phyloP scores from a whole-genome alignment of 2,797 vertebrate species.

The Anguilla anguilla region DNA sequence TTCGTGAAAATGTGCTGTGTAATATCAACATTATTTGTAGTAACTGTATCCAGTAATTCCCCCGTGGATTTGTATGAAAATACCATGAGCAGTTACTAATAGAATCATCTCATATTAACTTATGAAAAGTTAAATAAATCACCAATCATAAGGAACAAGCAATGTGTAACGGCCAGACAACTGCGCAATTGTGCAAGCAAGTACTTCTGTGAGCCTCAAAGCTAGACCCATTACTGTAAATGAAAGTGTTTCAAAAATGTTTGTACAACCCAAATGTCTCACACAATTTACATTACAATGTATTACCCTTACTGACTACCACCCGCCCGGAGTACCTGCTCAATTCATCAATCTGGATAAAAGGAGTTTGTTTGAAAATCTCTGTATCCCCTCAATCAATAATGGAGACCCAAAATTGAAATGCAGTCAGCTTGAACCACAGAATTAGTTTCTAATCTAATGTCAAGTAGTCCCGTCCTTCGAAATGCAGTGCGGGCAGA shows the following conservation, averaged over 20 bases:
- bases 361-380: slow-evolving; percentile 49
- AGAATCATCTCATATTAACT: neutral
- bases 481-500: slow-evolving; percentile 46
- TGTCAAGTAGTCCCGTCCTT: slow-evolving; percentile 56
- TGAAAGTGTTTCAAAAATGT: slow-evolving; percentile 20
- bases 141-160: neutral
- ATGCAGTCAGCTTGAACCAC: slow-evolving; percentile 65
- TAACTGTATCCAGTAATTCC: neutral
- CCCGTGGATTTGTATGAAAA: neutral
- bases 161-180: neutral
- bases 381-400: slow-evolving; percentile 61
- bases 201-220: slow-evolving; percentile 2
- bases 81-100: neutral
- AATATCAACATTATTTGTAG: neutral
- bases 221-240: slow-evolving; percentile 7
- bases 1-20: neutral
- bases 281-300: slow-evolving; percentile 33
- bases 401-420: slow-evolving; percentile 66
- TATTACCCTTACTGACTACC: slow-evolving; percentile 19
- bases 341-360: slow-evolving; percentile 56
- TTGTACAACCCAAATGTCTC: slow-evolving; percentile 32
- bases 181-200: neutral
- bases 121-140: neutral
- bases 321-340: slow-evolving; percentile 44
- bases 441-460: slow-evolving; percentile 65